Evolutionary conservation across 2,888 invertebrate species (phyloP), one percentile per base, ranked within the genome.

Genomic region (Agonum fuliginosum): DNA sequence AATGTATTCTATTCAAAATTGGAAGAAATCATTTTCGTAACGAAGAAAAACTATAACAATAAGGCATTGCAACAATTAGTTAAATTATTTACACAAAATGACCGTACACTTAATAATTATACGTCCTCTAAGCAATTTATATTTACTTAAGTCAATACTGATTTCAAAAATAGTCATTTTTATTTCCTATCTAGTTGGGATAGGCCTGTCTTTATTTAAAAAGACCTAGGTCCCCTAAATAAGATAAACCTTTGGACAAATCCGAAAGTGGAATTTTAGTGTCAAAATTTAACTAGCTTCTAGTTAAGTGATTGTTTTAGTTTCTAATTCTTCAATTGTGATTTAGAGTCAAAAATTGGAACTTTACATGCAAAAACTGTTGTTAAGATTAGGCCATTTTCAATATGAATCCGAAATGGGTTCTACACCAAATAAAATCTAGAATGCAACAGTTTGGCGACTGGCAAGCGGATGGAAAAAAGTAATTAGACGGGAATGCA

Each of bases 1-100:
- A 71, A 71, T 71, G 71, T 71, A 69, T 69, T 69, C 51, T 71
- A 71, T 71, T 48, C 30, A 17, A 48, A 51, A 67, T 54, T 71
- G 71, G 71, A 71, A 71, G 67, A 67, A 37, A 67, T 14, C 19
- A 4, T 62, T 62, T 30, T 27, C 12, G 24, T 30, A 62, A 62
- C 58, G 10, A 34, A 62, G 58, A 14, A 27, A 54, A 67, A 37
- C 10, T 19, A 67, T 67, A 67, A 67, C 41, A 41, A 20, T 67
- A 67, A 37, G 67, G 67, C 41, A 20, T 41, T 67, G 20, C 41
- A 67, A 67, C 67, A 41, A 20, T 12, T 67, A 67, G 19, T 67
- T 6, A 67, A 67, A 67, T 67, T 67, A 67, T 67, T 67, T 67
- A 67, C 67, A 67, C 20, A 67, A 67, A 67, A 65, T 54, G 24